A percentile compares a stretch with the other conserved stretches of the same genome.
Evolutionary conservation across 2,797 vertebrate species (phyloP).

Genomic region (Macropodus opercularis): DNA sequence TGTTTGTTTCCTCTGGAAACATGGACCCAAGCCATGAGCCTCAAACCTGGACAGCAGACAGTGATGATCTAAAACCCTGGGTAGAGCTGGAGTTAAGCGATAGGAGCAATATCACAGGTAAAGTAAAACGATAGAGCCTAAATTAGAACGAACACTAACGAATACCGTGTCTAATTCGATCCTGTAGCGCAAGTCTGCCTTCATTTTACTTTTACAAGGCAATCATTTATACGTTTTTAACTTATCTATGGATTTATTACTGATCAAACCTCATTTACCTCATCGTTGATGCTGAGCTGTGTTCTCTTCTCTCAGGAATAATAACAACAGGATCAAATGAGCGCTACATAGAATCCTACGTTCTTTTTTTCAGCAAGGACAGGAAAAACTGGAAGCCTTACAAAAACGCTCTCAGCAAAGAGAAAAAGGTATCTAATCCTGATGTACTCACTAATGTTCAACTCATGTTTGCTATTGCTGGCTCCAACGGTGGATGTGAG

Average conservation of each 20-base stretch:
- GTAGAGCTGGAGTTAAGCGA: conserved; percentile 84
- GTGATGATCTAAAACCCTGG: conserved; percentile 70
- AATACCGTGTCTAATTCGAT: no score
- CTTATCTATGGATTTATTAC: no score
- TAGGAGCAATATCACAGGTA: conserved; percentile 85
- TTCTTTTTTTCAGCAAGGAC: conserved; percentile 84
- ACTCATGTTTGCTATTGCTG: neutral
- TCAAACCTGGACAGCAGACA: conserved; percentile 74
- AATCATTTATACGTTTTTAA: no score
- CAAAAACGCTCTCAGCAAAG: conserved; percentile 77
- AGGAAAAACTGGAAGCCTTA: conserved; percentile 85
- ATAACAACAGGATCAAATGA: conserved; percentile 81
- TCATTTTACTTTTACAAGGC: no score
- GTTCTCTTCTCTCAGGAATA: conserved; percentile 75
- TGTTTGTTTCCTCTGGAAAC: conserved; percentile 64
- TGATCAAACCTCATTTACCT: no score
- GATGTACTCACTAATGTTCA: neutral
- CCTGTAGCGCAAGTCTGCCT: no score
- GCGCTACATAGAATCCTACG: conserved; percentile 80
- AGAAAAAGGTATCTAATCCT: conserved; percentile 79
- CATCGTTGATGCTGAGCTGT: neutral
- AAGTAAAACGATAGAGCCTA: neutral
- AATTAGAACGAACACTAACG: neutral
- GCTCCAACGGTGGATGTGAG: neutral
- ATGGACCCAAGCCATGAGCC: conserved; percentile 41